These are phyloP conservation scores for Drosophila testacea DNA, from an alignment of 2,888 invertebrate species.

Conservation along the genomic window DNA sequence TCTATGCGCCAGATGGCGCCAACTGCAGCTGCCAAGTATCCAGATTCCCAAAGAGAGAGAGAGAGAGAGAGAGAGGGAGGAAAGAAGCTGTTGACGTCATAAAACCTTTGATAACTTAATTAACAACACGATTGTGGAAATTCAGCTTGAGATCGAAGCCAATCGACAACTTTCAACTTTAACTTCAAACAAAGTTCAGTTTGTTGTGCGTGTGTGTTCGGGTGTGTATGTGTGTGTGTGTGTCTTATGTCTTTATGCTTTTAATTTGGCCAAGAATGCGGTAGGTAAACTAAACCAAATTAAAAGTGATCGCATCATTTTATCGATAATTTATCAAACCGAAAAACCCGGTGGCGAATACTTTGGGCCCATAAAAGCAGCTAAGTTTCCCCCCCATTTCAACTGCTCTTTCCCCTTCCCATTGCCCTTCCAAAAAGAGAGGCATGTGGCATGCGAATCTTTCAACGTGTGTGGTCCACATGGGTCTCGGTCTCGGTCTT, in stretches of 20 bases:
- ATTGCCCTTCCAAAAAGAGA: background rate
- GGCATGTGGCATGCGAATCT: constrained; percentile 61
- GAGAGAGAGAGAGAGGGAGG: constrained; percentile 10
- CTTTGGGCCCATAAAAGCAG: constrained; percentile 61
- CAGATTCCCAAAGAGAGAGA: constrained; percentile 14
- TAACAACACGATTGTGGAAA: constrained; percentile 46
- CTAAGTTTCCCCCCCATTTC: constrained; percentile 1
- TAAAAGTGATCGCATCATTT: constrained; percentile 81
- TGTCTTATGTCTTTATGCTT: constrained; percentile 45
- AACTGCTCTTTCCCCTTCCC: background rate
- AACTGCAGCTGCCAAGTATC: constrained; percentile 42
- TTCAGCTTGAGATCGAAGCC: constrained; percentile 8
- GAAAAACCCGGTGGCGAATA: constrained; percentile 78
- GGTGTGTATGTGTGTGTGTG: constrained; percentile 43
- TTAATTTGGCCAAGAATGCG: constrained; percentile 75
- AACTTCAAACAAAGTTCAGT: constrained; percentile 28
- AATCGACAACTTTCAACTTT: constrained; percentile 21
- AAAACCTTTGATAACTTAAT: constrained; percentile 79
- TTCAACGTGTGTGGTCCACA: constrained; percentile 75
- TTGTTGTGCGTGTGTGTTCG: constrained; percentile 15
- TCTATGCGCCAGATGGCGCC: constrained; percentile 60
- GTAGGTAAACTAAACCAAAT: constrained; percentile 80
- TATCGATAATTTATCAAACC: constrained; percentile 79
- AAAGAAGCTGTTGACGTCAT: constrained; percentile 69
- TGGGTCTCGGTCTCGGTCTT: constrained; percentile 31